Conservation (phyloP, 2,797 vertebrate species). For the Squalus acanthias region DNA sequence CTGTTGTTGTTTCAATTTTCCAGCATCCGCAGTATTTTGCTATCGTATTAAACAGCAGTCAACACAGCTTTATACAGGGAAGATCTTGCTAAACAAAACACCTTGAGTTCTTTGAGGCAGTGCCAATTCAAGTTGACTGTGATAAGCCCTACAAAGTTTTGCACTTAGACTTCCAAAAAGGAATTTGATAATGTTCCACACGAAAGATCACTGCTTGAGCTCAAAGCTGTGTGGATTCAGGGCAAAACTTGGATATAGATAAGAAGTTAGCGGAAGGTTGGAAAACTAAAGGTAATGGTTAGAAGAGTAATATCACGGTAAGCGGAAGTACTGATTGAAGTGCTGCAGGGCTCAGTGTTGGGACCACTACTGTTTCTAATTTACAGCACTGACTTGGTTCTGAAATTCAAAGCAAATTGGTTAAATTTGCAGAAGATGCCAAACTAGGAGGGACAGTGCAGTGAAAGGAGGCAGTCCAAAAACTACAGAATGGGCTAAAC, state of each 20-base stretch:
- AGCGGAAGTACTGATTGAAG: neutral
- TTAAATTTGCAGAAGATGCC: neutral
- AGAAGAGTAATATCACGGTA: neutral
- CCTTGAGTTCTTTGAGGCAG: neutral
- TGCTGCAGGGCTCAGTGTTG: neutral
- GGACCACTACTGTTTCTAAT: neutral
- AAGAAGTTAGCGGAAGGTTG: neutral
- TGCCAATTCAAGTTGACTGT: neutral
- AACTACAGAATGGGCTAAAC: neutral
- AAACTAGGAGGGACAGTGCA: neutral
- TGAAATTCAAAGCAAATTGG: neutral
- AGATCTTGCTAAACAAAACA: neutral
- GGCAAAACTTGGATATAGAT: neutral
- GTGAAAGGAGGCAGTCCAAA: neutral
- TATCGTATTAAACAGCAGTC: neutral
- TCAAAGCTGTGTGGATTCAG: neutral
- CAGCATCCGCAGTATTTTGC: no score
- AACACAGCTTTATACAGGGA: neutral
- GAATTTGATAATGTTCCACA: neutral
- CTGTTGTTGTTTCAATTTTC: no score
- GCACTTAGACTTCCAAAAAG: neutral
- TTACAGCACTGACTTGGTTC: neutral
- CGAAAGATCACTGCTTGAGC: neutral
- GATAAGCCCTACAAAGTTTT: neutral
- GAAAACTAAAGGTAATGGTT: neutral